These are phyloP conservation scores for Agrotis puta DNA, from an alignment of 2,888 invertebrate species.

Conservation along the genomic window DNA sequence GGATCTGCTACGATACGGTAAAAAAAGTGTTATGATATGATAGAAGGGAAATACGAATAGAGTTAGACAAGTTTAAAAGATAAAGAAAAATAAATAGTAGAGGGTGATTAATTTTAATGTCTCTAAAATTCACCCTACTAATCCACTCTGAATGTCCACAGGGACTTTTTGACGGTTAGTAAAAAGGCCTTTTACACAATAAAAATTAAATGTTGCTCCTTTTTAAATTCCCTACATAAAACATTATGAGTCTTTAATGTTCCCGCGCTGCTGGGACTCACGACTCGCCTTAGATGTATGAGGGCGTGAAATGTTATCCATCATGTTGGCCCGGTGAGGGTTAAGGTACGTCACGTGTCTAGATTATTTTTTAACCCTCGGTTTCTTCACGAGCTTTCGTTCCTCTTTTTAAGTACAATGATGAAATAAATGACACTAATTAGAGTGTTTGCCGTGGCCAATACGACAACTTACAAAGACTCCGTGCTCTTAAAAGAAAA, in stretches of 20 bases:
- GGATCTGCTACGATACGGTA: too few relatives aligned
- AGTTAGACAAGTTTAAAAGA: neutral
- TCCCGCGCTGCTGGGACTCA: slow-evolving; percentile 17
- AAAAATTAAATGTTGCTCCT: neutral
- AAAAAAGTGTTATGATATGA: too few relatives aligned
- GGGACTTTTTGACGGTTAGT: neutral
- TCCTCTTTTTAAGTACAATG: neutral
- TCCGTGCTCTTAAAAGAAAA: too few relatives aligned
- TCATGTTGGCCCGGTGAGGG: slow-evolving; percentile 1
- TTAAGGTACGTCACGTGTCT: neutral
- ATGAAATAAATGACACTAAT: neutral
- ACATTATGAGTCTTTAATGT: slow-evolving; percentile 16
- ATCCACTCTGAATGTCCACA: slow-evolving; percentile 11
- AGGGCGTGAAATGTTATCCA: slow-evolving; percentile 5
- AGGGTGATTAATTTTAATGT: slow-evolving; percentile 10
- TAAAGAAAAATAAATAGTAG: neutral
- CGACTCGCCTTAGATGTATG: neutral
- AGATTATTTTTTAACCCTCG: slow-evolving; percentile 1
- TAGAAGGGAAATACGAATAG: too few relatives aligned
- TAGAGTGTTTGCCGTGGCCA: too few relatives aligned
- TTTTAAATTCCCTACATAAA: slow-evolving; percentile 14
- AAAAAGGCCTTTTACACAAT: neutral
- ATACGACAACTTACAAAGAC: too few relatives aligned
- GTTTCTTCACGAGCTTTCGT: neutral
- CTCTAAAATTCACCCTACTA: slow-evolving; percentile 1